These are phyloP conservation scores for Sebastes miniatus DNA, from an alignment of 2,797 vertebrate genomes.

Conservation along the genomic window DNA sequence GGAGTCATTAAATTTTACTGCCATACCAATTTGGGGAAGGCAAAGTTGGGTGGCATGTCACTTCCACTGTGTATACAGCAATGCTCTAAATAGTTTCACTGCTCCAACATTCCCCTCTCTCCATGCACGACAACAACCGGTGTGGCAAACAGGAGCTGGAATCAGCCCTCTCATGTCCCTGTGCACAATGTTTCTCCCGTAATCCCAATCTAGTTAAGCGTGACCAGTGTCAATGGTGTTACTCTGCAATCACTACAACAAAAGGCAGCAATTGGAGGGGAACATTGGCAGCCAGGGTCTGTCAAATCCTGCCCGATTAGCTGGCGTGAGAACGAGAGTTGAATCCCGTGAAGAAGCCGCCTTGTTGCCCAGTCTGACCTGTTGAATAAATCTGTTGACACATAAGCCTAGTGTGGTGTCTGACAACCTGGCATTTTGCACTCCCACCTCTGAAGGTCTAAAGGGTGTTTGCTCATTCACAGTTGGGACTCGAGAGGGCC, in stretches of 20 bases:
- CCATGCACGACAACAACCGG: conserved; percentile 20
- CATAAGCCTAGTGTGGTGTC: conserved; percentile 32
- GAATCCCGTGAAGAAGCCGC: conserved; percentile 26
- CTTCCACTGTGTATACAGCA: conserved; percentile 12
- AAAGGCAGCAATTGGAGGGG: conserved; percentile 37
- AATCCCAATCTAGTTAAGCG: conserved; percentile 65
- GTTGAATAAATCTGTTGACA: conserved; percentile 67
- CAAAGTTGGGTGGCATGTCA: conserved; percentile 22
- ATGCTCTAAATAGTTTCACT: conserved; percentile 19
- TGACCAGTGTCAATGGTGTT: conserved; percentile 57
- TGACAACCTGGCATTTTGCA: conserved; percentile 46
- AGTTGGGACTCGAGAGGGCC: conserved; percentile 8
- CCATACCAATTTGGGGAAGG: conserved; percentile 37
- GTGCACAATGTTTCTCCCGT: conserved; percentile 29
- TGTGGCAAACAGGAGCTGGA: conserved; percentile 42
- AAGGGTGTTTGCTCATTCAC: conserved; percentile 15
- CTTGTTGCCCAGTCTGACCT: conserved; percentile 37
- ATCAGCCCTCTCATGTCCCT: conserved; percentile 54
- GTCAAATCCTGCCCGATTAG: conserved; percentile 34
- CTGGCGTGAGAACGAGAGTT: conserved; percentile 36
- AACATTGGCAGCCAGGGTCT: conserved; percentile 29
- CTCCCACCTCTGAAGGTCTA: conserved; percentile 25
- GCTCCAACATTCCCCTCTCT: conserved; percentile 9
- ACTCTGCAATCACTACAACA: conserved; percentile 51
- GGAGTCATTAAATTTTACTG: conserved; percentile 57